phyloP scores from a whole-genome alignment of 2,888 invertebrate genomes.

The Proisotoma minuta region DNA sequence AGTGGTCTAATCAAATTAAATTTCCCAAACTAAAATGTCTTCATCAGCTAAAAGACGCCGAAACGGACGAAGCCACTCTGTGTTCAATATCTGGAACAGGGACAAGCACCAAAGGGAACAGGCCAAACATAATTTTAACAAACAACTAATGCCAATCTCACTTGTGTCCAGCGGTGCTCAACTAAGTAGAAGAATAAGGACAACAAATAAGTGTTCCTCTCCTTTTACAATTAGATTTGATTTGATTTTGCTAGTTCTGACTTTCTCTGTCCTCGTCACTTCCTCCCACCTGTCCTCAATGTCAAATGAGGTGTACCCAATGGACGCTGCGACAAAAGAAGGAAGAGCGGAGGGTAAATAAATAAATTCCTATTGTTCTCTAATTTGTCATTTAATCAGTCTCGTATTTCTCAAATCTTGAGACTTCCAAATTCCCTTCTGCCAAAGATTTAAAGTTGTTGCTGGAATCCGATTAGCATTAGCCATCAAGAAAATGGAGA shows the following conservation, averaged over 20 bases:
- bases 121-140: too few relatives aligned
- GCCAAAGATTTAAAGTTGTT: too few relatives aligned
- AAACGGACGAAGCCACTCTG: slow-evolving; percentile 7
- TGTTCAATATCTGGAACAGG: slow-evolving; percentile 9
- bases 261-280: not conserved
- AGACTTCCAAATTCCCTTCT: slow-evolving; percentile 13
- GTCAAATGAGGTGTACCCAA: slow-evolving; percentile 40
- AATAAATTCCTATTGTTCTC: not conserved
- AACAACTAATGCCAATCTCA: too few relatives aligned
- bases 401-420: too few relatives aligned
- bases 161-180: too few relatives aligned
- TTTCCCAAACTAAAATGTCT: too few relatives aligned
- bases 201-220: slow-evolving; percentile 10
- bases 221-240: not conserved
- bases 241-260: not conserved
- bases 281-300: not conserved
- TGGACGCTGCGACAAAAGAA: slow-evolving; percentile 35
- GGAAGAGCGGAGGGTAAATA: slow-evolving; percentile 29
- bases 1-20: too few relatives aligned
- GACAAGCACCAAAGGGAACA: slow-evolving; percentile 3
- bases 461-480: too few relatives aligned
- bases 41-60: slow-evolving; percentile 14
- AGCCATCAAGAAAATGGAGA: too few relatives aligned
- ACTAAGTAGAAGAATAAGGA: not conserved
- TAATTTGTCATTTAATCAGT: not conserved